Conservation (phyloP, 1,140 invertebrate genomes). For the Heterodera schachtii region DNA sequence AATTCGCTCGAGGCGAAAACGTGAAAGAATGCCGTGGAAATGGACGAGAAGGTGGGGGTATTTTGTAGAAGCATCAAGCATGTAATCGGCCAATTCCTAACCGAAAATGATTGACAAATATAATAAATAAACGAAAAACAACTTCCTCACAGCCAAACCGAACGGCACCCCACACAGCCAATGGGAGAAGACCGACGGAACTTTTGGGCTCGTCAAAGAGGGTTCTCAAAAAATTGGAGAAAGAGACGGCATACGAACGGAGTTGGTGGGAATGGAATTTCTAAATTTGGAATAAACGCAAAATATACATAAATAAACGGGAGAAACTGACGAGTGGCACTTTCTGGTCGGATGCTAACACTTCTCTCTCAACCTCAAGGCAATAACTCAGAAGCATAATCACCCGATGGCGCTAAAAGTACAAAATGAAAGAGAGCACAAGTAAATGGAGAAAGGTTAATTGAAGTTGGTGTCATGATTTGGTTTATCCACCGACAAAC, state of each 20-base stretch:
- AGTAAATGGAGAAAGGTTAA: no score
- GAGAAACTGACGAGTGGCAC: background rate
- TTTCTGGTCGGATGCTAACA: background rate
- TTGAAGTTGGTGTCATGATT: no score
- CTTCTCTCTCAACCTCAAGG: constrained; percentile 16
- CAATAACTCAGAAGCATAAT: constrained; percentile 24
- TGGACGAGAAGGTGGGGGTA: constrained; percentile 10
- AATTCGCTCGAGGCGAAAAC: constrained; percentile 9
- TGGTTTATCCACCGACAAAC: background rate
- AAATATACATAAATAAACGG: background rate
- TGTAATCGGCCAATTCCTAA: constrained; percentile 21
- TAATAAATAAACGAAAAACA: background rate
- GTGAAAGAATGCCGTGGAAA: constrained; percentile 5
- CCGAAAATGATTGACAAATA: background rate
- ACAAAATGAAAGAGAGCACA: no score
- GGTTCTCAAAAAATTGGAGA: constrained; percentile 1
- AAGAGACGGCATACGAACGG: background rate
- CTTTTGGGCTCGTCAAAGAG: constrained; percentile 26
- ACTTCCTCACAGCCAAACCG: constrained; percentile 23
- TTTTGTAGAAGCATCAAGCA: background rate
- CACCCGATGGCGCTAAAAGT: constrained; percentile 10
- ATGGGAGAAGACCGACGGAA: constrained; percentile 14
- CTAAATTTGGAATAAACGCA: background rate
- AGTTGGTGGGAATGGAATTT: background rate
- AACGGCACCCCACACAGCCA: constrained; percentile 19